Conservation (phyloP, 2,113 vertebrate genomes). For the Mormyrus lacerda region DNA sequence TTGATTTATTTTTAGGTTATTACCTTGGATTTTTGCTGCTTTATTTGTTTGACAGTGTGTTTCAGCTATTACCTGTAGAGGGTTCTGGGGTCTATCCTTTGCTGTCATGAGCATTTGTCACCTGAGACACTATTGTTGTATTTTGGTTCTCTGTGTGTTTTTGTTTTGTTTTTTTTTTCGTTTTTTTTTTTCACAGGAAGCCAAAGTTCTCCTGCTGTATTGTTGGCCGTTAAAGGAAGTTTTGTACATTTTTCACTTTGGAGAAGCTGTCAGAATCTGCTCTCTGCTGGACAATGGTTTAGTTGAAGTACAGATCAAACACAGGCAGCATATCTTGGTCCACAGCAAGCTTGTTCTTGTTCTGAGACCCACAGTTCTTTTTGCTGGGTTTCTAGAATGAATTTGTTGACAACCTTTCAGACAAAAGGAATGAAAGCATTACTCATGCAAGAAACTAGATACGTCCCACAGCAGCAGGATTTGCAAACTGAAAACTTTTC, state of each 20-base stretch:
- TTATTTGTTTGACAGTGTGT: not conserved
- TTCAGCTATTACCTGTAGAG: not conserved
- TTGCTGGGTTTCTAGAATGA: not conserved
- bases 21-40: not conserved
- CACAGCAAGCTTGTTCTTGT: not conserved
- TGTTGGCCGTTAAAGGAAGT: not conserved
- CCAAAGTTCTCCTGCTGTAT: slow-evolving; percentile 6
- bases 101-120: not conserved
- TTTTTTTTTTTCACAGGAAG: not conserved
- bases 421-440: not conserved
- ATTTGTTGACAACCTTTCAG: not conserved
- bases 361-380: not conserved
- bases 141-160: not conserved
- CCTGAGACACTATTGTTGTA: not conserved
- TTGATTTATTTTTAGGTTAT: not conserved
- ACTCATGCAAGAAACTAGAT: not conserved
- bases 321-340: not conserved
- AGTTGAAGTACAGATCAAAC: slow-evolving; percentile 20
- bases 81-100: not conserved
- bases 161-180: not conserved
- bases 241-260: not conserved
- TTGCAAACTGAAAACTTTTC: not conserved
- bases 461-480: not conserved
- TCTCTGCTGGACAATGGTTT: not conserved
- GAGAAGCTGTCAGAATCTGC: slow-evolving; percentile 12